Evolutionary conservation across 1,140 invertebrate species (phyloP), one percentile per base, ranked within the genome.

Genomic region (Drosophila takahashii): DNA sequence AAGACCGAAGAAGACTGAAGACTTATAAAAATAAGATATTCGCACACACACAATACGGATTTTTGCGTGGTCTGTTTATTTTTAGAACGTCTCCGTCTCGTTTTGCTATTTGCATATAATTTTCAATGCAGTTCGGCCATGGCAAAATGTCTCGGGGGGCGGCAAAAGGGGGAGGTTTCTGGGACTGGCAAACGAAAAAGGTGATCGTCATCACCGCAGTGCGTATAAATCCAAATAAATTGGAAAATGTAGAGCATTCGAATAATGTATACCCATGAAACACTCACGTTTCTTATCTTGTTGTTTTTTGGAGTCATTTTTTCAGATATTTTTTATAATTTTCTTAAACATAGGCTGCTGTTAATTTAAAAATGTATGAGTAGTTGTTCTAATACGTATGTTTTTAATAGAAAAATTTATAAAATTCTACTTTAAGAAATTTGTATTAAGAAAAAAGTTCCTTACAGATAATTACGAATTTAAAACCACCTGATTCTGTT

Each of bases 101-200:
- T 45, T 51, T n/a, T n/a, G 66, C 54, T 75, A 42, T 86, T 87
- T 87, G 83, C 84, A 87, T 89, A 87, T 77, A 60, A 89, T 83
- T 86, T 86, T 83, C 83, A 87, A 86, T 86, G 83, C 84, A 86
- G 54, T 70, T 70, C 64, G 66, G 50, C 50, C 66, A 47, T 48
- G 64, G 51, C n/a, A 39, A 39, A 42, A 16, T 26, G 50, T 77
- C 61, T 22, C 42, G 51, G 22, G 15, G 51, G 45, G 27, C 32
- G 32, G 5, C 22, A 39, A 36, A 37, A 13, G 5, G 45, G 26
- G 36, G 10, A n/a, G 26, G 16, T 15, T 18, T 37, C 32, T 10
- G 18, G 11, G 32, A 42, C n/a, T 18, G 62, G 34, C 8, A 42
- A 50, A 54, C 73, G 65, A 57, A 47, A 74, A 58, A 47, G 59